Conservation (phyloP, 2,113 vertebrate species). For the Cryptomyrus ogoouensis region DNA sequence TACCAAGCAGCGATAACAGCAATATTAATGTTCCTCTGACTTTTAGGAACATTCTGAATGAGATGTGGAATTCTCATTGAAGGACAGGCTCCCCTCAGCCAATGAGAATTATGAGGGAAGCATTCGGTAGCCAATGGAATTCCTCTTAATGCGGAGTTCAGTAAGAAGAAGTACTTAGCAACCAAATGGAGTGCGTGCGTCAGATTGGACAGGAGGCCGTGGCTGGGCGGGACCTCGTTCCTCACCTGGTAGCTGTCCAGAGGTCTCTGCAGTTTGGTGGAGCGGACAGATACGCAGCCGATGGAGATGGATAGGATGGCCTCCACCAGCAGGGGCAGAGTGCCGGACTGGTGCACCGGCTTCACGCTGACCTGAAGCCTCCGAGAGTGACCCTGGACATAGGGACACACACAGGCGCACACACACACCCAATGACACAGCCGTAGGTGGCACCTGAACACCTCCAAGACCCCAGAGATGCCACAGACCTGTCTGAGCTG, state of each 20-base stretch:
- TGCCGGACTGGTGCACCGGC: conserved; percentile 87
- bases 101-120: not conserved
- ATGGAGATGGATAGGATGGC: conserved; percentile 83
- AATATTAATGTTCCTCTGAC: not conserved
- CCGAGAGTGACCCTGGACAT: conserved; percentile 83
- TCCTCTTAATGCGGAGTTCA: not conserved
- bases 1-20: not conserved
- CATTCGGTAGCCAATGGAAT: not conserved
- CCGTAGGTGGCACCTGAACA: conserved; percentile 24
- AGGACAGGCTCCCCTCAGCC: not conserved
- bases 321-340: conserved; percentile 88
- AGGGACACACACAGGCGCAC: conserved; percentile 16
- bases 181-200: not conserved
- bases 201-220: not conserved
- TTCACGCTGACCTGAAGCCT: conserved; percentile 85
- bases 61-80: not conserved
- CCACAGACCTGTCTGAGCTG: conserved; percentile 76
- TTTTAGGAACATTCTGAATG: not conserved
- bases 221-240: not conserved
- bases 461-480: not conserved
- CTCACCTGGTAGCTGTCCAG: conserved; percentile 96
- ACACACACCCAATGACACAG: not conserved
- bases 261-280: conserved; percentile 83
- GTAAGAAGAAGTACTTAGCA: not conserved
- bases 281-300: conserved; percentile 85